Conservation (phyloP, 2,888 invertebrate species). For the Phanerotoma sp. region DNA sequence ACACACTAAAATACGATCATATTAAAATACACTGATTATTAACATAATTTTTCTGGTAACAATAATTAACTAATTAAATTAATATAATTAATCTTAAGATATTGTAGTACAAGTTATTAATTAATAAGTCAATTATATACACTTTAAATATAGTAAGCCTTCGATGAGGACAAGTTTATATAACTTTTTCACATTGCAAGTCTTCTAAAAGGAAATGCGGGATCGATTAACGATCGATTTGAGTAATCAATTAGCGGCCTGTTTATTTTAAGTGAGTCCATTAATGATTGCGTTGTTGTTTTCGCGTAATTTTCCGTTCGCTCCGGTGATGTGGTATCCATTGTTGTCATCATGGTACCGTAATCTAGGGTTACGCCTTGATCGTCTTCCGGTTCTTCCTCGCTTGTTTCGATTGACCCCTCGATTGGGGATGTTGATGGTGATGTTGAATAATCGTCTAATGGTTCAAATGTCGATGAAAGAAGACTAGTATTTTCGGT, state of each 20-base stretch:
- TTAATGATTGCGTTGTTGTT: constrained; percentile 51
- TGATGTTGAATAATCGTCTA: constrained; percentile 1
- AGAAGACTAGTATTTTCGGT: constrained; percentile 13
- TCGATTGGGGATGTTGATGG: constrained; percentile 18
- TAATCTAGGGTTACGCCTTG: constrained; percentile 55
- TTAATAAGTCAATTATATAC: constrained; percentile 14
- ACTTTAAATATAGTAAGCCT: constrained; percentile 9
- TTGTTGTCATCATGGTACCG: constrained; percentile 47
- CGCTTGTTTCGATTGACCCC: constrained; percentile 59
- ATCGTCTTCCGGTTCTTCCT: constrained; percentile 58
- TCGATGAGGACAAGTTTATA: no score
- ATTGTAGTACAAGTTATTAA: no score
- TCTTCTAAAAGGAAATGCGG: constrained; percentile 23
- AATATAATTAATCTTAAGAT: no score
- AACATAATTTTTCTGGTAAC: no score
- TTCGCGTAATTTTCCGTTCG: constrained; percentile 62
- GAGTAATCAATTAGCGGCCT: not conserved
- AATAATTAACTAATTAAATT: no score
- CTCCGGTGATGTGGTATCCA: constrained; percentile 64
- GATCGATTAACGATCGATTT: not conserved
- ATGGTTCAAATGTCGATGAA: constrained; percentile 7
- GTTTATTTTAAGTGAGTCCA: constrained; percentile 46
- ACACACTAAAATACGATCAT: no score
- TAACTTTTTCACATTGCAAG: constrained; percentile 37
- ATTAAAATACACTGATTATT: no score